Percentiles rank a stretch among this genome's conserved stretches.
phyloP scores from a whole-genome alignment of 2,797 vertebrate species.

The Crenichthys baileyi region DNA sequence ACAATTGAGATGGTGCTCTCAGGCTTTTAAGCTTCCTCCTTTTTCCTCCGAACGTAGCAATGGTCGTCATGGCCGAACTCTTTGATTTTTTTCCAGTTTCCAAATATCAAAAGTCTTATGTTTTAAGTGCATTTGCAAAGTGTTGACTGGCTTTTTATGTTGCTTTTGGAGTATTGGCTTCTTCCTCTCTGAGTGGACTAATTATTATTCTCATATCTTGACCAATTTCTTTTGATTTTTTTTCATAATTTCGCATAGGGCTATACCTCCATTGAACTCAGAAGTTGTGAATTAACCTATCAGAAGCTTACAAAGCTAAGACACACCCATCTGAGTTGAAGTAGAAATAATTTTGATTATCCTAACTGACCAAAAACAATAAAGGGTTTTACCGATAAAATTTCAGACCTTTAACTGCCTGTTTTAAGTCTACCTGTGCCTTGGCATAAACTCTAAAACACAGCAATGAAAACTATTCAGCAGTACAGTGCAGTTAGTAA shows the following conservation, averaged over 20 bases:
- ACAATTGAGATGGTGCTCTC: not conserved
- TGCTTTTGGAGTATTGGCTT: not conserved
- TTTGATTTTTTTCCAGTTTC: not conserved
- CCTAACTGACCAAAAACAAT: too few relatives aligned
- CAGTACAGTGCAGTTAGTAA: constrained; percentile 20
- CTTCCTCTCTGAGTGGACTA: not conserved
- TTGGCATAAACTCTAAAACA: constrained; percentile 19
- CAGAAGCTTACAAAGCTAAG: not conserved
- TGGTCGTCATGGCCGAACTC: not conserved
- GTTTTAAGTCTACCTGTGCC: constrained; percentile 2
- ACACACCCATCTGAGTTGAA: not conserved
- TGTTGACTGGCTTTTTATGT: not conserved
- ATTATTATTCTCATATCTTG: not conserved
- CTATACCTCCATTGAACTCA: not conserved
- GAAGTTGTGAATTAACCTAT: not conserved
- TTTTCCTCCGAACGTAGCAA: not conserved
- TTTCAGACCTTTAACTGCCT: constrained; percentile 25
- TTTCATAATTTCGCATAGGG: not conserved
- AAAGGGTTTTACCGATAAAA: too few relatives aligned
- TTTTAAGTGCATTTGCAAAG: not conserved
- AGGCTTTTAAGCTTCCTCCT: not conserved
- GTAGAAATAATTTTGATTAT: not conserved
- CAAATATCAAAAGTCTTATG: not conserved
- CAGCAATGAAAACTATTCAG: constrained; percentile 29
- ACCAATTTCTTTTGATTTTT: too few relatives aligned